Percentiles rank a stretch among this genome's conserved stretches.
These are phyloP conservation scores for Apis cerana DNA, from an alignment of 1,140 invertebrate genomes.

Conservation along the genomic window DNA sequence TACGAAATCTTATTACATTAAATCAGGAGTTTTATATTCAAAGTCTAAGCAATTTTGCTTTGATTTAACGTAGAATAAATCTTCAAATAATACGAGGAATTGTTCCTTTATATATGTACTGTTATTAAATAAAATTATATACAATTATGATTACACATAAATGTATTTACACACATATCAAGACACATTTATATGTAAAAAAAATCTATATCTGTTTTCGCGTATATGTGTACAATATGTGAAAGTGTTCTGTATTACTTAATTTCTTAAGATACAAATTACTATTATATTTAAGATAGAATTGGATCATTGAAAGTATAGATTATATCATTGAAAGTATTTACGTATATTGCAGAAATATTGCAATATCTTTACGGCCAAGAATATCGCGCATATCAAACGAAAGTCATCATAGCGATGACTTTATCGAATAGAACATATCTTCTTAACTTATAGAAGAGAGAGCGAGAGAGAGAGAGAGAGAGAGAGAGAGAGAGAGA, in stretches of 20 bases:
- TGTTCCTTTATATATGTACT: conserved; percentile 47
- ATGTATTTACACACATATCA: conserved; percentile 43
- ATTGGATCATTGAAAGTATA: conserved; percentile 42
- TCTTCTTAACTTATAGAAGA: conserved; percentile 34
- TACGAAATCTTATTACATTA: conserved; percentile 10
- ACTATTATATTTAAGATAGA: conserved; percentile 49
- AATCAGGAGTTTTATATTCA: conserved; percentile 43
- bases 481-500: too few relatives aligned
- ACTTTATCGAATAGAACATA: conserved; percentile 48
- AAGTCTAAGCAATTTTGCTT: conserved; percentile 36
- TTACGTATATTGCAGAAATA: conserved; percentile 65
- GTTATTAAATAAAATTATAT: conserved; percentile 49
- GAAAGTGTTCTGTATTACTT: conserved; percentile 55
- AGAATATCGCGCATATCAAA: conserved; percentile 79
- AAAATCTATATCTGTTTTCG: conserved; percentile 29
- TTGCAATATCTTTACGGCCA: conserved; percentile 75
- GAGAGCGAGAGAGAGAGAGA: neutral
- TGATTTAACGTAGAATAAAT: neutral
- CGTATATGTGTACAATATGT: conserved; percentile 40
- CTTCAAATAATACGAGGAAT: conserved; percentile 34
- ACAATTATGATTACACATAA: conserved; percentile 13
- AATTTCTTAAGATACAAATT: conserved; percentile 45
- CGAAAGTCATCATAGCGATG: conserved; percentile 64
- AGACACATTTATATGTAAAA: conserved; percentile 26
- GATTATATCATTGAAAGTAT: conserved; percentile 39